A percentile compares a stretch with the other conserved stretches of the same genome.
These are phyloP conservation scores for Aphis craccivora DNA, from an alignment of 1,140 invertebrate species.

Conservation along the genomic window DNA sequence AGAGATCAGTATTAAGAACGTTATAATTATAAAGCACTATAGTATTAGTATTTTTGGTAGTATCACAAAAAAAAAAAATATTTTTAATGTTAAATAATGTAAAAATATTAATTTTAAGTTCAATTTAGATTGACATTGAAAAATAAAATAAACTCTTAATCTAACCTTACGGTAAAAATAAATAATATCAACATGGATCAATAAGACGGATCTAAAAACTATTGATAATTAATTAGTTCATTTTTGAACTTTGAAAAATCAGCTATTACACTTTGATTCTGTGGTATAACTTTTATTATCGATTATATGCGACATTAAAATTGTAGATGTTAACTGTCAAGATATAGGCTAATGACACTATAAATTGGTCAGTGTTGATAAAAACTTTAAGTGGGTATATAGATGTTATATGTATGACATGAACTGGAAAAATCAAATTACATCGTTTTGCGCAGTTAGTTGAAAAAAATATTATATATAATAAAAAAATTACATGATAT, in stretches of 20 bases:
- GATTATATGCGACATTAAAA: background rate
- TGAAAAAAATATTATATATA: background rate
- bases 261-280: background rate
- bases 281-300: background rate
- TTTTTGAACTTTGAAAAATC: background rate
- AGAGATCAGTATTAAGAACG: background rate
- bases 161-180: no score
- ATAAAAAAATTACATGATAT: background rate
- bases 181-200: background rate
- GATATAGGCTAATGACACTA: background rate
- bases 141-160: no score
- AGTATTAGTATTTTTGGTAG: background rate
- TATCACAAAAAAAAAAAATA: background rate
- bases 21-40: no score
- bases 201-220: background rate
- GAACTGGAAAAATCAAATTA: background rate
- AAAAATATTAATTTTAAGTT: no score
- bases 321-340: background rate
- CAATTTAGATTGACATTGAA: no score
- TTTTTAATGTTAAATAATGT: no score
- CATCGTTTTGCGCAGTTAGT: background rate
- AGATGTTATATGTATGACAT: background rate
- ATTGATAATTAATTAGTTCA: background rate
- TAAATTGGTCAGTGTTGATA: background rate
- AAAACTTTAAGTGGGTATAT: background rate